A percentile compares a stretch with the other conserved stretches of the same genome.
These are phyloP conservation scores for Sussaba pulchella DNA, from an alignment of 2,888 invertebrate species.

Conservation along the genomic window DNA sequence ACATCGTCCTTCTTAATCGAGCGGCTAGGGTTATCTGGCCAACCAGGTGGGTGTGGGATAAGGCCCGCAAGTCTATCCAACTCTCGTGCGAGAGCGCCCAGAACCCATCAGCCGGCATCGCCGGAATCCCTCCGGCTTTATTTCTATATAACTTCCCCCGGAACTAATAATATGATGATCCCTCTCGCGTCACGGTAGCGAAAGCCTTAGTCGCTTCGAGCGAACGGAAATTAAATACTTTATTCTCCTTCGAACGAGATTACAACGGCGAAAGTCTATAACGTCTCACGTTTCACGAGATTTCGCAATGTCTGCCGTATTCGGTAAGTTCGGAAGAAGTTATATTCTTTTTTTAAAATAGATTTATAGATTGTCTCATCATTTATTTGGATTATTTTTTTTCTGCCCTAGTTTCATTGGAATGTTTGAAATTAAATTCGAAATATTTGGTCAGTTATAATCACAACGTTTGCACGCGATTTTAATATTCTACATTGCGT, in stretches of 20 bases:
- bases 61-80: neutral
- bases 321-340: no score
- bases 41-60: slow-evolving; percentile 20
- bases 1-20: slow-evolving; percentile 62
- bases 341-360: slow-evolving; percentile 6
- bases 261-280: slow-evolving; percentile 42
- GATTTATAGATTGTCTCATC: no score
- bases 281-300: neutral
- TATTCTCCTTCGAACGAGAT: slow-evolving; percentile 59
- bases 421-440: neutral
- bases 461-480: neutral
- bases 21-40: slow-evolving; percentile 47
- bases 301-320: slow-evolving; percentile 27
- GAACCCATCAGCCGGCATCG: slow-evolving; percentile 46
- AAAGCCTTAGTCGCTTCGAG: slow-evolving; percentile 45
- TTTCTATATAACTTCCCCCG: slow-evolving; percentile 61
- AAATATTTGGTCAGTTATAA: neutral
- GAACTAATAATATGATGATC: slow-evolving; percentile 66
- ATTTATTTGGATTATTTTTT: no score
- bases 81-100: slow-evolving; percentile 13
- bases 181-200: slow-evolving; percentile 44
- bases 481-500: neutral
- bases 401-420: neutral
- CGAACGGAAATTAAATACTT: slow-evolving; percentile 65
- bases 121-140: slow-evolving; percentile 56